These are phyloP conservation scores for Ginglymostoma cirratum DNA, from an alignment of 2,113 vertebrate genomes.

Conservation along the genomic window DNA sequence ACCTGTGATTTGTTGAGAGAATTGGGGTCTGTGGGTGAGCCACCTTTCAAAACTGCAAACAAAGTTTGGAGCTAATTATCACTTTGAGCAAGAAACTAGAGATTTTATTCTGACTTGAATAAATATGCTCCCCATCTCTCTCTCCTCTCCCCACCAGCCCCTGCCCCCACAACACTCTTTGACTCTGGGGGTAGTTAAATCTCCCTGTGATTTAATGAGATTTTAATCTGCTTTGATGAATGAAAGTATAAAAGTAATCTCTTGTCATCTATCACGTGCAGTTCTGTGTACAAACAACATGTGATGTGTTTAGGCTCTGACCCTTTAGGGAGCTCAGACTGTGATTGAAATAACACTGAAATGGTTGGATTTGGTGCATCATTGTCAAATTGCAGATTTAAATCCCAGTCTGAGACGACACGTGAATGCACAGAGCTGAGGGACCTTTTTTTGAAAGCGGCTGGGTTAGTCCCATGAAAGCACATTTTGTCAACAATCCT, in stretches of 20 bases:
- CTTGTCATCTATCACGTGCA: not conserved
- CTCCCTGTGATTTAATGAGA: not conserved
- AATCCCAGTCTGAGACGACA: not conserved
- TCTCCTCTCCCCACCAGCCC: too few relatives aligned
- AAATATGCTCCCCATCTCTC: not conserved
- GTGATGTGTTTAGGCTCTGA: not conserved
- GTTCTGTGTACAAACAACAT: not conserved
- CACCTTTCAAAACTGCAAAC: not conserved
- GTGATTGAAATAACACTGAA: not conserved
- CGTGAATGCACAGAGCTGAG: not conserved
- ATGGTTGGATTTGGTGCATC: not conserved
- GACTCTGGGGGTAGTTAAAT: not conserved
- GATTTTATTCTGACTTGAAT: not conserved
- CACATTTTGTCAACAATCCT: not conserved
- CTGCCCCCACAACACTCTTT: not conserved
- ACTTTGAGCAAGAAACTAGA: not conserved
- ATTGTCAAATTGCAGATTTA: not conserved
- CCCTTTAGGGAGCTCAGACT: not conserved
- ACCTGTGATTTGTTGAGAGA: not conserved
- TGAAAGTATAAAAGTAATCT: not conserved
- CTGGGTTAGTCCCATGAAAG: not conserved
- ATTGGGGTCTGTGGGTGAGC: not conserved
- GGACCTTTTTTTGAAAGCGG: not conserved
- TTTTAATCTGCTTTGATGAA: constrained; percentile 3
- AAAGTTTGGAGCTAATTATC: not conserved